Percentiles rank a stretch among this genome's conserved stretches.
Evolutionary conservation across 2,888 invertebrate genomes (phyloP).

Genomic region (Morpho helenor): DNA sequence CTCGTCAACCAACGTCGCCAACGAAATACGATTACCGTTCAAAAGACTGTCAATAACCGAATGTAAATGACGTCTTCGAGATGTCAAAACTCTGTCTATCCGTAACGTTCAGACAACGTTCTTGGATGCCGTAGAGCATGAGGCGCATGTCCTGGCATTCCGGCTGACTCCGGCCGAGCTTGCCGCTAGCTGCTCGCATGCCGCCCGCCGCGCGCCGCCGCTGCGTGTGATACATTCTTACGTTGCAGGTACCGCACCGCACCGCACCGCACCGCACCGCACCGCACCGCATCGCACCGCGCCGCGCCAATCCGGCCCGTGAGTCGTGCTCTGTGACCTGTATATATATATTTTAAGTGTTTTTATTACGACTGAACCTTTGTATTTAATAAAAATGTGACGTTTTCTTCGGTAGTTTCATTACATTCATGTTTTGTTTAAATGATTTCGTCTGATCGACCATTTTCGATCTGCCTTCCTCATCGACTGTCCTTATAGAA

Average conservation of each 20-base stretch:
- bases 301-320: background rate
- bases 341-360: constrained; percentile 40
- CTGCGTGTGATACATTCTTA: background rate
- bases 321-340: constrained; percentile 23
- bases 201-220: constrained; percentile 1
- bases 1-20: no score
- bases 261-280: constrained; percentile 7
- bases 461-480: no score
- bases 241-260: constrained; percentile 32
- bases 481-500: no score
- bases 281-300: background rate
- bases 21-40: no score
- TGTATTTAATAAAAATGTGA: constrained; percentile 49
- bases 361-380: constrained; percentile 46
- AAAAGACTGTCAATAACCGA: no score
- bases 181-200: no score
- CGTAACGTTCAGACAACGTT: no score
- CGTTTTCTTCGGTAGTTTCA: constrained; percentile 39
- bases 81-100: no score
- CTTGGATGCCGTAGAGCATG: constrained; percentile 17
- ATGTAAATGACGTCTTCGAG: no score
- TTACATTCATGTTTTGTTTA: constrained; percentile 3
- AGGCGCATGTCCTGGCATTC: constrained; percentile 11
- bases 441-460: no score
- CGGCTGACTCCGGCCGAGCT: background rate